Percentiles rank a stretch among this genome's conserved stretches.
Evolutionary conservation across 2,113 vertebrate species (phyloP).

Genomic region (Cervus canadensis): DNA sequence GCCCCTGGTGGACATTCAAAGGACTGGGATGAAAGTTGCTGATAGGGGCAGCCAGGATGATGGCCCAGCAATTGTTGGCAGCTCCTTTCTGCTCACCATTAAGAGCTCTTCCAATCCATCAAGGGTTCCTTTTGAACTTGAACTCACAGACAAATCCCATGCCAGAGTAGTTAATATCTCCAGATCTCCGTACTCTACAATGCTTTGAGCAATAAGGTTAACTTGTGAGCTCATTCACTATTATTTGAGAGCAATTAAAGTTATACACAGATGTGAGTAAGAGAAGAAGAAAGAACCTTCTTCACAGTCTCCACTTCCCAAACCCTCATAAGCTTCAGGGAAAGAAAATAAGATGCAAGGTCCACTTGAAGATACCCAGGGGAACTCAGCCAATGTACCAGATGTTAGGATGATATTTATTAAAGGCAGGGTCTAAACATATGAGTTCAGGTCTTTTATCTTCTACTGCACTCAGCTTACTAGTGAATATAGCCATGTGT

Average conservation of each 20-base stretch:
- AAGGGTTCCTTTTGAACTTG: constrained; percentile 64
- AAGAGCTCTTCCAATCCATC: constrained; percentile 52
- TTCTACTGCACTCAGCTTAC: constrained; percentile 28
- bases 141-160: constrained; percentile 35
- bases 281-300: constrained; percentile 7
- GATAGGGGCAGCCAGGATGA: neutral
- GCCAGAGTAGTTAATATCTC: constrained; percentile 34
- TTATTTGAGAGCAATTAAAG: constrained; percentile 55
- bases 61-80: neutral
- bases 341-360: constrained; percentile 25
- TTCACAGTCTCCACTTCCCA: neutral
- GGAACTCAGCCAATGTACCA: constrained; percentile 41
- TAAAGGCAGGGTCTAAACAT: constrained; percentile 32
- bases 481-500: constrained; percentile 53
- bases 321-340: neutral
- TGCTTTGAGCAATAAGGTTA: constrained; percentile 41
- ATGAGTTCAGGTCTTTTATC: constrained; percentile 58
- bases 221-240: constrained; percentile 37
- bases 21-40: constrained; percentile 49
- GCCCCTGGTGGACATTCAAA: constrained; percentile 21
- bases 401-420: constrained; percentile 56
- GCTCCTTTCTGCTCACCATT: constrained; percentile 45
- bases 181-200: neutral
- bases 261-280: constrained; percentile 39
- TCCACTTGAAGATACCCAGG: neutral